A percentile compares a stretch with the other conserved stretches of the same genome.
These are phyloP conservation scores for Ptilodon capucinus DNA, from an alignment of 2,888 invertebrate species.

Conservation along the genomic window DNA sequence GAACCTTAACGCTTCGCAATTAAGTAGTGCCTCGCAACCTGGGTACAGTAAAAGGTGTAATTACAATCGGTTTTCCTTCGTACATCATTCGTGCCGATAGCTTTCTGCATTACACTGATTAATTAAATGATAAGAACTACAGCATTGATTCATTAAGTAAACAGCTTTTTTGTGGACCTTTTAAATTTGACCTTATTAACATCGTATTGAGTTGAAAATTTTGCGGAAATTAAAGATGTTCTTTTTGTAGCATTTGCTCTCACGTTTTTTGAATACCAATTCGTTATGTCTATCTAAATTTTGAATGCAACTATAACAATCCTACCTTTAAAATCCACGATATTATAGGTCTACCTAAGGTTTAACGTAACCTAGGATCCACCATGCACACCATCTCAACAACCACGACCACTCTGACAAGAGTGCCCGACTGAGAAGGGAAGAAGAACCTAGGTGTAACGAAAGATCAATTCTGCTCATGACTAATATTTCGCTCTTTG, in stretches of 20 bases:
- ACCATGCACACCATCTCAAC: no score
- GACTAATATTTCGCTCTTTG: background rate
- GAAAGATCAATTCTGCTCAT: background rate
- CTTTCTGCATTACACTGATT: conserved; percentile 57
- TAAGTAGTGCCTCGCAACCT: conserved; percentile 2
- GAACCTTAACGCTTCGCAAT: conserved; percentile 7
- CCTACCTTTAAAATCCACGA: background rate
- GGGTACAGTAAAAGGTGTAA: conserved; percentile 37
- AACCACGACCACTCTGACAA: no score
- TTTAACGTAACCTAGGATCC: no score
- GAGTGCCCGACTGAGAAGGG: no score
- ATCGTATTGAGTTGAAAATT: conserved; percentile 1
- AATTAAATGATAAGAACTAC: conserved; percentile 62
- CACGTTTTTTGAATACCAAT: background rate
- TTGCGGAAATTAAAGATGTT: background rate
- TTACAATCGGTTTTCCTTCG: conserved; percentile 55
- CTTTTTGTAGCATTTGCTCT: background rate
- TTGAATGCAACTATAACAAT: background rate
- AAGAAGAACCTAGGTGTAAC: no score
- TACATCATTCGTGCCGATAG: conserved; percentile 51
- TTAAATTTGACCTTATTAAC: conserved; percentile 42
- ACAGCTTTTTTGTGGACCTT: conserved; percentile 39
- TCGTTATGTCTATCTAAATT: background rate
- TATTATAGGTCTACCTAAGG: background rate
- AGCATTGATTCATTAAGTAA: conserved; percentile 56